phyloP scores from a whole-genome alignment of 2,888 invertebrate species.

The Stegana nigrithorax region DNA sequence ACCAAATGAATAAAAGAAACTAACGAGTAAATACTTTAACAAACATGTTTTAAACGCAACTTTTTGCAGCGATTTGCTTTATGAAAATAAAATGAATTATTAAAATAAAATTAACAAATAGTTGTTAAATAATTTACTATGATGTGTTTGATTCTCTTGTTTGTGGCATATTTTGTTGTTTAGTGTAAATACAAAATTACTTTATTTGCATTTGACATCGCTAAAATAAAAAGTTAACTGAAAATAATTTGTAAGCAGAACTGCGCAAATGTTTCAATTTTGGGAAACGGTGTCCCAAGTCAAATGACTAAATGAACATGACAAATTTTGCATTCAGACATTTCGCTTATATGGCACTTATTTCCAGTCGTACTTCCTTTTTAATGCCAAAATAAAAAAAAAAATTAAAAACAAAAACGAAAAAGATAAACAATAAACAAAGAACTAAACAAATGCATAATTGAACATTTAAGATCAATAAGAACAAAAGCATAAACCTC shows the following conservation, averaged over 20 bases:
- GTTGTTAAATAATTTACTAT: neutral
- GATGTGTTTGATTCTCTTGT: neutral
- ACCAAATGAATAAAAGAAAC: neutral
- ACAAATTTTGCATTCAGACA: neutral
- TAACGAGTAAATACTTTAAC: constrained; percentile 15
- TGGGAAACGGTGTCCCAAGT: too few species aligned
- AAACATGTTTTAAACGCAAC: constrained; percentile 1
- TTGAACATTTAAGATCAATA: constrained; percentile 57
- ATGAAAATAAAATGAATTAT: neutral
- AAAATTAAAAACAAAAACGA: constrained; percentile 30
- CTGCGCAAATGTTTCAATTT: too few species aligned
- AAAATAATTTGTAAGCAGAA: too few species aligned
- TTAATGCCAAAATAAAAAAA: constrained; percentile 47
- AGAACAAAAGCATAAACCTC: constrained; percentile 44
- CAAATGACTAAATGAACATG: too few species aligned
- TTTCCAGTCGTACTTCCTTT: constrained; percentile 3
- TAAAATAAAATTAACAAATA: neutral
- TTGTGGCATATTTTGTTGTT: neutral
- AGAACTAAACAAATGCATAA: constrained; percentile 28
- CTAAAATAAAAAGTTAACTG: too few species aligned
- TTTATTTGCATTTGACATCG: neutral
- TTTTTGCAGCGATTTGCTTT: too few species aligned
- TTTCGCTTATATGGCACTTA: neutral
- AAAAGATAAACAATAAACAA: constrained; percentile 21
- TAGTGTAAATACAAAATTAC: constrained; percentile 6